Evolutionary conservation across 2,797 vertebrate genomes (phyloP), one percentile per base, ranked within the genome.

Genomic region (Nyctibius grandis): DNA sequence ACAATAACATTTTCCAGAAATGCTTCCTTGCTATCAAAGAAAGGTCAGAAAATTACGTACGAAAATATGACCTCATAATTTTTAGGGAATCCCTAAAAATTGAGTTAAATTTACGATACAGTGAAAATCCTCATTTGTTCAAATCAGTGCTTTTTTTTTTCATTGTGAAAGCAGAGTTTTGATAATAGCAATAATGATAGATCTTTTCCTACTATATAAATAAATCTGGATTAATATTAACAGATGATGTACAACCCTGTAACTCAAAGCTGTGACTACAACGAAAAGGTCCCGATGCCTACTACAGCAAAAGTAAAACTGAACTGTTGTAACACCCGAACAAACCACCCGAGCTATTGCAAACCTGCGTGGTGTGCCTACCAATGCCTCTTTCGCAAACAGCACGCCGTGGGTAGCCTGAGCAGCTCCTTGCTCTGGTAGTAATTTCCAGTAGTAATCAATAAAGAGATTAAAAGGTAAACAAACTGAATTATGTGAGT

Each of bases 381-480:
- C 11, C 28, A 42, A 4, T 4, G 23, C 13, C 29, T 56, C 50
- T 60, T 85, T 36, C 28, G 34, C 53, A 40, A 77, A 38, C 1
- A 44, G 17, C 48, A 3, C 1, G 1, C 29, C 15, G 11, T 33
- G 34, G 28, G 34, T n/a, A 86, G 40, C 51, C 59, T 10, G 36
- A 87, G 56, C 47, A 20, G 36, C 38, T 65, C 73, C 68, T 68
- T n/a, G 25, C 38, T 86, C 85, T 74, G 68, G 56, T 16, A 38
- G 89, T 40, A 57, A 89, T 89, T 77, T 74, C 56, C 72, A 94
- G 76, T 73, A 79, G 72, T 47, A 88, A 95, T 64, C 85, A 50
- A 90, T 90, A 88, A 88, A 78, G 9, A 44, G 79, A 69, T 86
- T 65, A 77, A 70, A 91, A 92, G 60, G 36, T 64, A 79, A 84